These are phyloP conservation scores for Ara ararauna DNA, from an alignment of 2,797 vertebrate species.

Conservation along the genomic window DNA sequence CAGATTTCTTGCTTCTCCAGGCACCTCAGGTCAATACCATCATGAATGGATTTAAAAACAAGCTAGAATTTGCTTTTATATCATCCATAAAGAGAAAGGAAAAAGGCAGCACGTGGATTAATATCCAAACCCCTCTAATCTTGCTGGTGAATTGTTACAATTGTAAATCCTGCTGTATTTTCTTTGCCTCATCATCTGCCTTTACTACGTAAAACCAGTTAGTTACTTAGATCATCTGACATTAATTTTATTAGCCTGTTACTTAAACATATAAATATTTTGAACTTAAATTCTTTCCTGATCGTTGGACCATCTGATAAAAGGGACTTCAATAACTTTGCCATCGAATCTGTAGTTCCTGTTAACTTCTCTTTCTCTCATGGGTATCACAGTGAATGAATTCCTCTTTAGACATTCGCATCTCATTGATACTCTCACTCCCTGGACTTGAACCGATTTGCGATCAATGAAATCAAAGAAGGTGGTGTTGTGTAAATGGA, in stretches of 20 bases:
- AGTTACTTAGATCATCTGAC: not conserved
- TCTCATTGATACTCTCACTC: not conserved
- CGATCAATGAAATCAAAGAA: not conserved
- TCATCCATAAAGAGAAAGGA: not conserved
- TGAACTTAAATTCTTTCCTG: not conserved
- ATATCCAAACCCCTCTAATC: not conserved
- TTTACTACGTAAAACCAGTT: not conserved
- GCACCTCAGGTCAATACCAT: not conserved
- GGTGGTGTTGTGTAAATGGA: not conserved
- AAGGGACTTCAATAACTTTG: not conserved
- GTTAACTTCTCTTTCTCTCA: not conserved
- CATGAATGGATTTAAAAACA: not conserved
- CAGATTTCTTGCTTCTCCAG: not conserved
- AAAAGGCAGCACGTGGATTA: not conserved
- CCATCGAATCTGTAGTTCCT: not conserved
- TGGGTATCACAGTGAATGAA: fast-evolving
- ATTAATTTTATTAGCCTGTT: not conserved
- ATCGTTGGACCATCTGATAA: fast-evolving
- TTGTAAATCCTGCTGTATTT: not conserved
- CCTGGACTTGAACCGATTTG: not conserved
- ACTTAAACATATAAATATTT: not conserved
- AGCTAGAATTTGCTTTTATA: not conserved
- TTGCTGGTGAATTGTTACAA: not conserved
- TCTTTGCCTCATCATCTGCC: not conserved
- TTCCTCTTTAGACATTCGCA: fast-evolving